Conservation (phyloP, 2,797 vertebrate species). For the Diglossa cyanea region DNA sequence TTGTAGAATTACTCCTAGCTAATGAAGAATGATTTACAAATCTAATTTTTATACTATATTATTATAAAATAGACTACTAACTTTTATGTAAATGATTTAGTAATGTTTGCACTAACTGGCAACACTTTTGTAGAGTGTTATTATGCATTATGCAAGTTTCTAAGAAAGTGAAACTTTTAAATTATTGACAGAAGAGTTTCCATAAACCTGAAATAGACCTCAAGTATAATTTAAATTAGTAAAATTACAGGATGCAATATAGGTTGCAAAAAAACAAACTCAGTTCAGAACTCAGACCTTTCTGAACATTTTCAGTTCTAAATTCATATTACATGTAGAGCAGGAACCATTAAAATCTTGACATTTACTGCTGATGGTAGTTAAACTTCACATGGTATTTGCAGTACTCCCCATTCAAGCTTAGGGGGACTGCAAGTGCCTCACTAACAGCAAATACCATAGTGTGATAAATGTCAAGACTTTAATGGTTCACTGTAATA, state of each 20-base stretch:
- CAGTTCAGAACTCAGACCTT: neutral
- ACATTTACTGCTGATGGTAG: conserved; percentile 42
- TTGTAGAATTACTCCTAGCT: neutral
- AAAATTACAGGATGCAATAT: neutral
- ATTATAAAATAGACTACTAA: neutral
- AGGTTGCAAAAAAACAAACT: neutral
- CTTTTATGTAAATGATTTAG: neutral
- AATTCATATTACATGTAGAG: neutral
- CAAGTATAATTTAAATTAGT: neutral
- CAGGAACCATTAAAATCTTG: conserved; percentile 26
- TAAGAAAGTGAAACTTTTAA: neutral
- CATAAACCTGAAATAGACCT: neutral
- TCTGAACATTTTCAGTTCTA: neutral
- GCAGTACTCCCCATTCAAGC: neutral
- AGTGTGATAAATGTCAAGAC: conserved; percentile 48
- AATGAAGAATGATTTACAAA: neutral
- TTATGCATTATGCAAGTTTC: neutral
- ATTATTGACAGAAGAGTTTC: neutral
- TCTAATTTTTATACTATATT: neutral
- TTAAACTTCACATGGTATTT: conserved; percentile 61
- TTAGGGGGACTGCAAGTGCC: conserved; percentile 28
- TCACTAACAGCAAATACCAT: conserved; percentile 31
- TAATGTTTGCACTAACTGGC: neutral
- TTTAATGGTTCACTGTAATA: conserved; percentile 28
- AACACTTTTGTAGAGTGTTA: neutral